Conservation (phyloP, 2,113 vertebrate species). For the Sander vitreus region DNA sequence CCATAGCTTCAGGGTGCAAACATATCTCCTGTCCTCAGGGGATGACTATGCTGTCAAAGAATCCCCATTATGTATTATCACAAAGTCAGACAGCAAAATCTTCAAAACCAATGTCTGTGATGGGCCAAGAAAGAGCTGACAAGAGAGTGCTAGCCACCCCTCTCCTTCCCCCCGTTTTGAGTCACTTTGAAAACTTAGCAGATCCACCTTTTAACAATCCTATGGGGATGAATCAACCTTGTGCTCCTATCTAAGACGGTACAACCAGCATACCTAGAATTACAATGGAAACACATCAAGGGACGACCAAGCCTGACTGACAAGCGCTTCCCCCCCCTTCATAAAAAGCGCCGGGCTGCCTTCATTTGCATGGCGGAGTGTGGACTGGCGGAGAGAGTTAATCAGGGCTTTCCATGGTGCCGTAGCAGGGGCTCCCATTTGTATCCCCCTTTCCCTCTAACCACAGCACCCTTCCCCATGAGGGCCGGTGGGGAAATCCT, state of each 20-base stretch:
- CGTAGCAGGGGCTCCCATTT: slow-evolving; percentile 56
- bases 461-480: slow-evolving; percentile 57
- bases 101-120: slow-evolving; percentile 76
- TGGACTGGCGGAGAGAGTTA: slow-evolving; percentile 68
- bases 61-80: slow-evolving; percentile 74
- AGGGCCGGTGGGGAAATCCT: slow-evolving; percentile 71
- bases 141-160: slow-evolving; percentile 58
- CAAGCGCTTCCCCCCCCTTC: slow-evolving; percentile 54
- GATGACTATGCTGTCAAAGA: slow-evolving; percentile 62
- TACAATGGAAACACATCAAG: slow-evolving; percentile 78
- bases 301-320: slow-evolving; percentile 80
- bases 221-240: slow-evolving; percentile 75
- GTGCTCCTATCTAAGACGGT: slow-evolving; percentile 69
- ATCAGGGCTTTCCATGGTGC: slow-evolving; percentile 74
- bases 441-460: slow-evolving; percentile 18
- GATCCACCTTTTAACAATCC: slow-evolving; percentile 78
- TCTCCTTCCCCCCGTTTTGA: slow-evolving; percentile 42
- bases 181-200: slow-evolving; percentile 79
- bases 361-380: slow-evolving; percentile 76
- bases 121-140: slow-evolving; percentile 78
- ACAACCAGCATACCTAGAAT: slow-evolving; percentile 75
- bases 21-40: slow-evolving; percentile 55
- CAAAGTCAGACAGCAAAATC: slow-evolving; percentile 77
- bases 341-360: slow-evolving; percentile 48
- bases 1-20: slow-evolving; percentile 59